phyloP scores from a whole-genome alignment of 2,113 vertebrate species.

The Clarias batrachus region DNA sequence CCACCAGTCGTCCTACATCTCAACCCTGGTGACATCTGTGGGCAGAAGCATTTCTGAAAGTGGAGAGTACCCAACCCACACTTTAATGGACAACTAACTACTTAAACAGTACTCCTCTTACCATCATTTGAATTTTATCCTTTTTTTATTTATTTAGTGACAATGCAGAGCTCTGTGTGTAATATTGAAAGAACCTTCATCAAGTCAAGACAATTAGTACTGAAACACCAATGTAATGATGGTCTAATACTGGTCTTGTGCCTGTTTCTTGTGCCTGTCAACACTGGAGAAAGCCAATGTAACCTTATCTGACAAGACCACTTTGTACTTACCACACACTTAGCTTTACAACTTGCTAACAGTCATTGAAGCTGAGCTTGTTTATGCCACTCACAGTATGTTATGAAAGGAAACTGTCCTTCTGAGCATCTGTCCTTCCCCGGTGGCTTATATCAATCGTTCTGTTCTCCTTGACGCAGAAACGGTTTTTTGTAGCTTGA shows the following conservation, averaged over 20 bases:
- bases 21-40: background rate
- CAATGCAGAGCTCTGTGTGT: background rate
- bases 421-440: background rate
- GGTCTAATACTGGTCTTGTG: background rate
- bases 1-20: too few species aligned
- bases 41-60: background rate
- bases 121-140: background rate
- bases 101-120: background rate
- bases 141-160: background rate
- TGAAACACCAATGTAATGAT: background rate
- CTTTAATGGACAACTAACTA: background rate
- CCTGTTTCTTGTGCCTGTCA: background rate
- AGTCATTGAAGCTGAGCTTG: background rate
- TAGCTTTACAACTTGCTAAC: background rate
- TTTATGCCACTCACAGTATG: background rate
- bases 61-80: background rate
- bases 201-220: background rate
- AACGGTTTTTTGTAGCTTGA: background rate
- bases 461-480: background rate
- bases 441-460: background rate
- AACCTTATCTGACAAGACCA: constrained; percentile 5
- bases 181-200: background rate
- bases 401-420: background rate
- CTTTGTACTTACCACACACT: background rate
- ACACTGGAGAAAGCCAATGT: background rate